Base-by-base conservation (phyloP, 2,797 vertebrate species). In the Sebastes steindachneri region DNA sequence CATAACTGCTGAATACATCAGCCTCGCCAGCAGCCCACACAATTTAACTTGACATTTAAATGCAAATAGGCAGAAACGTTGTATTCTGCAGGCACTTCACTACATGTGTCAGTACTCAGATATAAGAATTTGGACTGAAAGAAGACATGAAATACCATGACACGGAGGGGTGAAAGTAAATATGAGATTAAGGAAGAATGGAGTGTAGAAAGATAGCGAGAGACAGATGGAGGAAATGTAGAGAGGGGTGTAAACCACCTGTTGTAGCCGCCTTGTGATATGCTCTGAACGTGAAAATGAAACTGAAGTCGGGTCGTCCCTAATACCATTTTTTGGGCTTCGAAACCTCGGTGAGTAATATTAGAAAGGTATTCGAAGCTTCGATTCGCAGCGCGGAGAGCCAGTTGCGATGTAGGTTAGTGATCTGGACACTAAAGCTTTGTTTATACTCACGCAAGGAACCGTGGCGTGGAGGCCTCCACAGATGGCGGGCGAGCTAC, bases 1-100 rank as follows among this genome's bases (percentile, higher is more conserved):
- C 23, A n/a, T 62, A 66, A 11, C 82, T 29, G 48, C 76, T 58
- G 67, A 87, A 57, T 77, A 33, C 62, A 7, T 81, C 63, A 75
- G 29, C 14, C 17, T 28, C 3, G 64, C 54, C 67, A 82, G 35
- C 74, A 79, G 68, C 87, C 81, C 76, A 90, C 88, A 79, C 75
- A 72, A 29, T 79, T 82, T 62, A 68, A 80, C 69, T 29, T 83
- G 83, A 75, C 80, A 86, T 86, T 89, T 74, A 88, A 83, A 89
- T 89, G 71, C 71, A 83, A 80, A 83, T 25, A 60, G 31, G 62
- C 29, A 74, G 51, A 78, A 75, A 79, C 23, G 35, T 31, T 41
- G 31, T 29, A 12, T 51, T 69, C 59, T 73, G 69, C 69, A 73
- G 53, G 28, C 57, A 31, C 58, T 73, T 74, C 4, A 19, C 41